A percentile compares a stretch with the other conserved stretches of the same genome.
Evolutionary conservation across 2,888 invertebrate genomes (phyloP).

Genomic region (Diogma glabrata): DNA sequence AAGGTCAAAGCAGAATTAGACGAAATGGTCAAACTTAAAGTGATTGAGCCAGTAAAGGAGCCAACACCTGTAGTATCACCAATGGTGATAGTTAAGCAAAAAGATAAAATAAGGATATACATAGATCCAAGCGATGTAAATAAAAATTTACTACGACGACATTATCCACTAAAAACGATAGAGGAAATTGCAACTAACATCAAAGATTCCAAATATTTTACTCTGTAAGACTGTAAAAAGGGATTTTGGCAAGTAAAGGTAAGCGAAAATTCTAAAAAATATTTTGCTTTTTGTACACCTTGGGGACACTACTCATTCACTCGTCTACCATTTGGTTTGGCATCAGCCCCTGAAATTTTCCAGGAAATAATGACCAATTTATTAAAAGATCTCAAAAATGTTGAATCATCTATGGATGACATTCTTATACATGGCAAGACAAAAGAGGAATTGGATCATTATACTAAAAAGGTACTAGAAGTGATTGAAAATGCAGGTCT

Average conservation of each 20-base stretch:
- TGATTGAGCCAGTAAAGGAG: slow-evolving; percentile 15
- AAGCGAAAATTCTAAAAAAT: slow-evolving; percentile 17
- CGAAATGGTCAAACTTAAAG: slow-evolving; percentile 15
- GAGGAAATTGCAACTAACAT: slow-evolving; percentile 17
- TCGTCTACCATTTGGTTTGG: too few relatives aligned
- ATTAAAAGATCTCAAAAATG: too few relatives aligned
- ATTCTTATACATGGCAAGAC: too few relatives aligned
- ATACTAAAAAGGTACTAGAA: too few relatives aligned
- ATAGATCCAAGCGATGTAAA: slow-evolving; percentile 14
- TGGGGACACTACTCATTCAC: too few relatives aligned
- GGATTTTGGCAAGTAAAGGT: slow-evolving; percentile 21
- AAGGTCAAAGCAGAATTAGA: slow-evolving; percentile 18
- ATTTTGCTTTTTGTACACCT: too few relatives aligned
- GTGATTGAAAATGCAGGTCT: too few relatives aligned
- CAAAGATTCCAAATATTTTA: slow-evolving; percentile 16
- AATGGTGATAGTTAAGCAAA: slow-evolving; percentile 16
- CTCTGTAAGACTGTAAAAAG: slow-evolving; percentile 6
- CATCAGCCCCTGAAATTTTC: too few relatives aligned
- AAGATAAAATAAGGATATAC: slow-evolving; percentile 15
- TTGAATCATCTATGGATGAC: too few relatives aligned
- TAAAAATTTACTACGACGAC: slow-evolving; percentile 16
- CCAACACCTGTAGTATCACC: slow-evolving; percentile 18
- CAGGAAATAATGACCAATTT: too few relatives aligned
- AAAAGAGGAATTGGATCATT: too few relatives aligned
- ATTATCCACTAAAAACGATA: slow-evolving; percentile 15